These are phyloP conservation scores for Pangasius djambal DNA, from an alignment of 2,797 vertebrate species.

Conservation along the genomic window DNA sequence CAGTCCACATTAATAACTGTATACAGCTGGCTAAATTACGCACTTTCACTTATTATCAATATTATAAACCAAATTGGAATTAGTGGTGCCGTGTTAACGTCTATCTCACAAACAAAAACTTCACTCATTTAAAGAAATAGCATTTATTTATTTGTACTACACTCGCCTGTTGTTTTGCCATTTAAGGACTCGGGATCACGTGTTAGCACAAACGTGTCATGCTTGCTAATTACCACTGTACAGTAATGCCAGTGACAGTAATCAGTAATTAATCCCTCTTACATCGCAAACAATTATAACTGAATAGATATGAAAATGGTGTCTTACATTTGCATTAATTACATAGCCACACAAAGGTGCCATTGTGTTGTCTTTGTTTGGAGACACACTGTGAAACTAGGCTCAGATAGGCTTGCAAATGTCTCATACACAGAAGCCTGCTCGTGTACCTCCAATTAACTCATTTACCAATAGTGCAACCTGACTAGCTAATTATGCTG, in stretches of 20 bases:
- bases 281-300: conserved; percentile 76
- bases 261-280: conserved; percentile 69
- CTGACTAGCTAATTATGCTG: conserved; percentile 67
- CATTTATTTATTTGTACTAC: conserved; percentile 17
- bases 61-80: background rate
- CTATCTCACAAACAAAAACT: conserved; percentile 6
- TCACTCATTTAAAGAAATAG: conserved; percentile 13
- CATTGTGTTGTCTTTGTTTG: conserved; percentile 73
- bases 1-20: conserved; percentile 49
- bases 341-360: conserved; percentile 73
- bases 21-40: conserved; percentile 12
- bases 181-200: conserved; percentile 33
- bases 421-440: conserved; percentile 67
- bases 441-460: conserved; percentile 75
- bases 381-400: conserved; percentile 68
- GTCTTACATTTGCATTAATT: conserved; percentile 75
- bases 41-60: background rate
- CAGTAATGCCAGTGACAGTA: conserved; percentile 51
- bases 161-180: conserved; percentile 27
- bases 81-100: background rate
- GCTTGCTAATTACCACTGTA: conserved; percentile 41
- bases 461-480: conserved; percentile 79
- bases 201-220: conserved; percentile 46
- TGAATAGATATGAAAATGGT: conserved; percentile 66
- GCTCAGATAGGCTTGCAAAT: conserved; percentile 70